Evolutionary conservation across 2,797 vertebrate genomes (phyloP).

Genomic region (Sebastes trivittatus): DNA sequence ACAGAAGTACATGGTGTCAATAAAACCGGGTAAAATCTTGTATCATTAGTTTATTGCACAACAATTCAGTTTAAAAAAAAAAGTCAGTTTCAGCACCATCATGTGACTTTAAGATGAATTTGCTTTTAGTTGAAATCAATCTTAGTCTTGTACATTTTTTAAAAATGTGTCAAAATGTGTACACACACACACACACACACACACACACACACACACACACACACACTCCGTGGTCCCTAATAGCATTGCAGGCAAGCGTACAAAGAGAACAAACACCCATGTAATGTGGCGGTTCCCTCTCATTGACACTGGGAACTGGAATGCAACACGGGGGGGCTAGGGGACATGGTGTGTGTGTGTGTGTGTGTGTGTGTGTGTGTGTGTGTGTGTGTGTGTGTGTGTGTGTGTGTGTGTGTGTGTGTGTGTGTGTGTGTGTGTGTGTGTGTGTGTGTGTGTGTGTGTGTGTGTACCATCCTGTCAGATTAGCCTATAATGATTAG

Average conservation of each 20-base stretch:
- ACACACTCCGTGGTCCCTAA: constrained; percentile 53
- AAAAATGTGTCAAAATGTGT: not conserved
- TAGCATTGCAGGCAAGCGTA: constrained; percentile 71
- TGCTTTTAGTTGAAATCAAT: not conserved
- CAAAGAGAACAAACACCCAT: constrained; percentile 87
- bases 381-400: constrained; percentile 18
- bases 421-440: constrained; percentile 27
- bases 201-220: not conserved
- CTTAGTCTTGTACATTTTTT: not conserved
- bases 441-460: constrained; percentile 19
- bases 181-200: not conserved
- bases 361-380: constrained; percentile 19
- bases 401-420: constrained; percentile 17
- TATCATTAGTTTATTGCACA: not conserved
- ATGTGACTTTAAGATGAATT: not conserved
- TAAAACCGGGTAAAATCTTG: not conserved
- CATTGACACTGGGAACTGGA: constrained; percentile 81
- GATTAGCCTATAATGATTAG: constrained; percentile 83
- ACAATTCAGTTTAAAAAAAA: not conserved
- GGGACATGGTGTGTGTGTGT: constrained; percentile 13
- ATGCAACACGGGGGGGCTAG: constrained; percentile 60
- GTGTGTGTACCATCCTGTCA: constrained; percentile 74
- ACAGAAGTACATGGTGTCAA: constrained; percentile 1
- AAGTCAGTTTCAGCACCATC: not conserved
- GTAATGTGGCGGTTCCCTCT: constrained; percentile 82